Conservation (phyloP, 1,140 invertebrate genomes). For the Euglossa dilemma region DNA sequence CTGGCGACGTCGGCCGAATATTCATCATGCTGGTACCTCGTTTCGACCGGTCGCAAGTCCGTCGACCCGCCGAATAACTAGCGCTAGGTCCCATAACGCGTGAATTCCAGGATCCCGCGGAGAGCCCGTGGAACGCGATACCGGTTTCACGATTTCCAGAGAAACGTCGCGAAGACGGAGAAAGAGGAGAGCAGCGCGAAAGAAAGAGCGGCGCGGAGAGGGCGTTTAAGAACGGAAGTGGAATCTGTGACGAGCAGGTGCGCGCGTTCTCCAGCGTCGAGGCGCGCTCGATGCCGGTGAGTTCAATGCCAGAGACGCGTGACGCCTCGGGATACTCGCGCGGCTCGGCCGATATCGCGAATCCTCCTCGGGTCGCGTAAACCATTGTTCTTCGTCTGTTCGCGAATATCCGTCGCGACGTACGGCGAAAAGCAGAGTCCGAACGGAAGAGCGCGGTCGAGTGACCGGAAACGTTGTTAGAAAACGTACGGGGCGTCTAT, state of each 20-base stretch:
- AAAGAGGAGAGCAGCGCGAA: too few species aligned
- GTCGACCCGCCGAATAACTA: slow-evolving; percentile 49
- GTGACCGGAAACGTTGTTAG: slow-evolving; percentile 12
- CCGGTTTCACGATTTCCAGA: background rate
- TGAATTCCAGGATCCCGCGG: background rate
- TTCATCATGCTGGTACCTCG: slow-evolving; percentile 63
- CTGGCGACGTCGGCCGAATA: slow-evolving; percentile 49
- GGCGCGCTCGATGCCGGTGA: slow-evolving; percentile 30
- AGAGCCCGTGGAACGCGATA: background rate
- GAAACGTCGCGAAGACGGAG: background rate
- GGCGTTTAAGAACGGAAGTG: background rate
- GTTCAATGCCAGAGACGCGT: slow-evolving; percentile 63
- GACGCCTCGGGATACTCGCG: slow-evolving; percentile 29
- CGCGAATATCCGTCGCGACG: too few species aligned
- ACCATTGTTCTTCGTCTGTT: too few species aligned
- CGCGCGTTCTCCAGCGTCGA: background rate
- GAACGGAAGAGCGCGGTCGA: background rate
- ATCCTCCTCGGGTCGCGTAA: too few species aligned
- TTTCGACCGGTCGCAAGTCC: slow-evolving; percentile 34
- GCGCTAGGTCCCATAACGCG: too few species aligned
- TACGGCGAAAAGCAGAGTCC: background rate
- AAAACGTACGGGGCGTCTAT: background rate
- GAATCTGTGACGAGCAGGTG: slow-evolving; percentile 15
- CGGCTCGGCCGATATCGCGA: too few species aligned
- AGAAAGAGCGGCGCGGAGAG: too few species aligned